These are phyloP conservation scores for Netelia inedita DNA, from an alignment of 2,888 invertebrate species.

Conservation along the genomic window DNA sequence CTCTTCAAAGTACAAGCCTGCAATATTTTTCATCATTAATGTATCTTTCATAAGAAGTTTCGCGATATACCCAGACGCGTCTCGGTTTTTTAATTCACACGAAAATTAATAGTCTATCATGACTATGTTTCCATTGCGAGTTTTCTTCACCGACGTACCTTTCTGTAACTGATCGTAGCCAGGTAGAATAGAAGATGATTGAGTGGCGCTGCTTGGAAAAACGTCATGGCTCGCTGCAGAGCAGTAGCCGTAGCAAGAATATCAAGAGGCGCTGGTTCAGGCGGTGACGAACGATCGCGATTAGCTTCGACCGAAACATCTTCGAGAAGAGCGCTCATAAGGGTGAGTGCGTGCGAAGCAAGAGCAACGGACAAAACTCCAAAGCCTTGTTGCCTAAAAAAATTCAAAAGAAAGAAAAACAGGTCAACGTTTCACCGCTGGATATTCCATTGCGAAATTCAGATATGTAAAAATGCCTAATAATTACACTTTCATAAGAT, in stretches of 20 bases:
- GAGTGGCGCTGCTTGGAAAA: conserved; percentile 90
- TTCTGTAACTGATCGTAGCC: conserved; percentile 95
- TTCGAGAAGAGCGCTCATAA: conserved; percentile 90
- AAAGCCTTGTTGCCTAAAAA: conserved; percentile 92
- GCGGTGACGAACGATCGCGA: conserved; percentile 79
- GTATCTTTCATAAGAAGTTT: conserved; percentile 17
- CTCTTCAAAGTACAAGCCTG: conserved; percentile 93
- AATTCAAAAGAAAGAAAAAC: conserved; percentile 37
- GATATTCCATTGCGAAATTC: neutral
- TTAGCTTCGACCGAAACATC: conserved; percentile 91
- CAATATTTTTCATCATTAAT: conserved; percentile 48
- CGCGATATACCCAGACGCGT: neutral
- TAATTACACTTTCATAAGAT: conserved; percentile 89
- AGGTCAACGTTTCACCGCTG: neutral
- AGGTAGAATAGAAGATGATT: conserved; percentile 95
- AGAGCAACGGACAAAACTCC: conserved; percentile 96
- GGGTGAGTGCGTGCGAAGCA: conserved; percentile 93
- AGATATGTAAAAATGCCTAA: neutral
- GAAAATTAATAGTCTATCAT: too few relatives aligned
- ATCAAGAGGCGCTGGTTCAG: conserved; percentile 88
- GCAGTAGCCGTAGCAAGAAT: conserved; percentile 89
- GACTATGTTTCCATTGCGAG: neutral
- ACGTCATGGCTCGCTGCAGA: conserved; percentile 89
- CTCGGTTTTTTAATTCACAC: too few relatives aligned
- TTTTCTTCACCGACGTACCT: conserved; percentile 85